Evolutionary conservation across 2,113 vertebrate genomes (phyloP).

Genomic region (Brevimyrus niger): DNA sequence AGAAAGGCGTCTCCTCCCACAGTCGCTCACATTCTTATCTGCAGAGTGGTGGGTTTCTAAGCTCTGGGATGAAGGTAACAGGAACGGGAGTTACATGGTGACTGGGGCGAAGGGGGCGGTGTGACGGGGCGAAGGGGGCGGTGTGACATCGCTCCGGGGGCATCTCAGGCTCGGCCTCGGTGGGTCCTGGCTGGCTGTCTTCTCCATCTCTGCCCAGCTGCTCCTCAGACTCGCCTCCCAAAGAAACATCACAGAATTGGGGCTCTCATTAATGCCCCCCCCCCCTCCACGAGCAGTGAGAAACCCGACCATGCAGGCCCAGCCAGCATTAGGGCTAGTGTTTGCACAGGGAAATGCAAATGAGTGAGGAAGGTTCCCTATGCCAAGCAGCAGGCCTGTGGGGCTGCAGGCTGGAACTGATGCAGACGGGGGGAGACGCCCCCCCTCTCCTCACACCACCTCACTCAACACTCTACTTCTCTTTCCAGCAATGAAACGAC

Average conservation of each 20-base stretch:
- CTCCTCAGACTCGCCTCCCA: no score
- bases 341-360: not conserved
- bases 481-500: slow-evolving; percentile 83
- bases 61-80: not conserved
- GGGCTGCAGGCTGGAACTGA: not conserved
- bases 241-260: no score
- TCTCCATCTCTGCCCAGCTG: no score
- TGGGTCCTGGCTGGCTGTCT: no score
- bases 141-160: not conserved
- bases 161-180: no score
- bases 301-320: not conserved
- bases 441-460: not conserved
- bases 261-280: not conserved
- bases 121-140: not conserved
- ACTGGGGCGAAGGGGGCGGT: not conserved
- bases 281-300: not conserved
- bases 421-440: not conserved
- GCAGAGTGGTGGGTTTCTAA: not conserved
- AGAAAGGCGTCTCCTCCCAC: not conserved
- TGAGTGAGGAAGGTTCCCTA: not conserved
- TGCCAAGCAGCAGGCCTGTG: not conserved
- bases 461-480: slow-evolving; percentile 12
- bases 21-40: no score
- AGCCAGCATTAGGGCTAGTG: not conserved
- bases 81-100: not conserved